Evolutionary conservation across 2,113 vertebrate species (phyloP), one percentile per base, ranked within the genome.

Genomic region (Vombatus ursinus): DNA sequence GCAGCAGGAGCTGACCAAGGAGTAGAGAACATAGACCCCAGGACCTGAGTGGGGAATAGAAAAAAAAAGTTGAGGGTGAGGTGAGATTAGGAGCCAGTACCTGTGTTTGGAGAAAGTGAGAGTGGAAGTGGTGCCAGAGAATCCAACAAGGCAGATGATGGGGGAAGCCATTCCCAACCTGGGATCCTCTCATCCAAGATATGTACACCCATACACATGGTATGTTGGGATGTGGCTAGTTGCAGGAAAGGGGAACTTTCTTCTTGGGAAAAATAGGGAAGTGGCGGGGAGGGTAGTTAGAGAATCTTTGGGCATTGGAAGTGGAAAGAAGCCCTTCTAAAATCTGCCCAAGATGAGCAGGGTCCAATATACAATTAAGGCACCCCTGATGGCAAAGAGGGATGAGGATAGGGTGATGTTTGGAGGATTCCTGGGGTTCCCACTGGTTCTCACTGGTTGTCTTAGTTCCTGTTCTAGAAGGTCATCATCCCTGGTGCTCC

Each of bases 281-380:
- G 19, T n/a, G 7, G n/a, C 5, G n/a, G 16, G 14, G 12, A 57
- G 50, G 50, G 10, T 50, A 50, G 90, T 91, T 95, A 50, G 94
- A 96, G 94, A 93, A 96, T 95, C 44, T 84, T 22, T 37, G 91
- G 91, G 90, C 57, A 28, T 93, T 90, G 91, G 97, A 98, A 97
- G 97, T 98, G 97, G 97, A 97, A 97, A 96, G 90, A 89, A 95
- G 89, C 93, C 94, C 90, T 95, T 91, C 90, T 26, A 61, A 90
- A 44, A 8, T 49, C 44, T 91, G 24, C 91, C 94, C 93, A 94
- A 31, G 37, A 93, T 89, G 92, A 94, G 92, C 93, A 95, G 92
- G 92, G 93, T 90, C 91, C 89, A 37, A 93, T 92, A 96, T 50
- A 51, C 44, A 8, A 84, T 53, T 94, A 96, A 97, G 96, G 96